A percentile compares a stretch with the other conserved stretches of the same genome.
phyloP scores from a whole-genome alignment of 2,888 invertebrate genomes.

The Pterobdella sp. region DNA sequence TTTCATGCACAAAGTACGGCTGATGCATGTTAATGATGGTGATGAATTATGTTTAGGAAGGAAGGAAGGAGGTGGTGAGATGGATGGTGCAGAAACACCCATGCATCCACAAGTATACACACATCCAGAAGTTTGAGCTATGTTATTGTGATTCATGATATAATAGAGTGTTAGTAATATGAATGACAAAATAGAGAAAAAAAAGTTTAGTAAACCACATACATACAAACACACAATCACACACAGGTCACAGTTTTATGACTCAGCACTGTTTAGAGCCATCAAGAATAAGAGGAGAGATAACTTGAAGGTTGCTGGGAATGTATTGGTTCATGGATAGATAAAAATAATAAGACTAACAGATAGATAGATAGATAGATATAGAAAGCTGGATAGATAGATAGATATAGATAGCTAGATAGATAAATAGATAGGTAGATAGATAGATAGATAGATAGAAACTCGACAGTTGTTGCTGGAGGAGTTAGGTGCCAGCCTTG shows the following conservation, averaged over 20 bases:
- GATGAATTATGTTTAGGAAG: too few relatives aligned
- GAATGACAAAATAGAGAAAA: too few relatives aligned
- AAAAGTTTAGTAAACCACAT: too few relatives aligned
- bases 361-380: constrained; percentile 34
- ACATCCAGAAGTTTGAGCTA: constrained; percentile 34
- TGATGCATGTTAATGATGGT: neutral
- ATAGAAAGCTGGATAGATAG: constrained; percentile 31
- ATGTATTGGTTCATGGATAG: constrained; percentile 14
- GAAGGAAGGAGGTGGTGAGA: constrained; percentile 36
- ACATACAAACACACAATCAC: constrained; percentile 34
- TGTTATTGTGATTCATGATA: too few relatives aligned
- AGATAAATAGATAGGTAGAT: neutral
- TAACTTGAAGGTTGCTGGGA: constrained; percentile 33
- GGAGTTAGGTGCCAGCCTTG: constrained; percentile 33
- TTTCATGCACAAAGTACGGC: too few relatives aligned
- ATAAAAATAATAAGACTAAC: constrained; percentile 33
- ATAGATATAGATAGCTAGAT: neutral
- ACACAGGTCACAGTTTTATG: constrained; percentile 31
- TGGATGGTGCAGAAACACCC: constrained; percentile 35
- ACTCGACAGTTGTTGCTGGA: constrained; percentile 31
- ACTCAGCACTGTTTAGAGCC: constrained; percentile 37
- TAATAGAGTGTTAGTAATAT: too few relatives aligned
- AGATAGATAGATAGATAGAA: neutral
- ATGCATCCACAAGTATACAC: constrained; percentile 34
- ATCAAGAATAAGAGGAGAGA: constrained; percentile 34